Evolutionary conservation across 2,888 invertebrate genomes (phyloP), one percentile per base, ranked within the genome.

Genomic region (Ramazzottius varieornatus): DNA sequence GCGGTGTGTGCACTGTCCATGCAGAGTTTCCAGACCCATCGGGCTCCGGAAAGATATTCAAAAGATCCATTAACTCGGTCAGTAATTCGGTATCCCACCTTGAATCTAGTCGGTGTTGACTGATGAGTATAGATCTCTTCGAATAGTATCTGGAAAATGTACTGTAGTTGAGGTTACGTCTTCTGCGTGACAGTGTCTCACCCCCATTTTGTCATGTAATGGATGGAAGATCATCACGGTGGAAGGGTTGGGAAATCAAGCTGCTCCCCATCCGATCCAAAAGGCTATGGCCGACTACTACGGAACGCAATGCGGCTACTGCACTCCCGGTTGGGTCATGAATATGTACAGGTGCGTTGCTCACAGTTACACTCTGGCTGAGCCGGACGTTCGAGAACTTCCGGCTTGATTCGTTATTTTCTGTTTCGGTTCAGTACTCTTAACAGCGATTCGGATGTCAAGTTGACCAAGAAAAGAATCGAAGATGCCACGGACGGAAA

Each of bases 261-360:
- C 77, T 40, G 85, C 85, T 2, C 85, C 84, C 72, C 83, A 86
- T 70, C 79, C 81, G 20, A 81, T 86, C 63, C 85, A 85, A 72
- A 77, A 75, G 63, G 76, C 81, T 1, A 74, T 85, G 65, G 83
- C 83, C 1, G 78, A 80, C 64, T 81, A 83, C 71, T 82, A 83
- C 72, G 85, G 84, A 0, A 83, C 83, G 0, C 85, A 85, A 72
- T 85, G 85, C 71, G 85, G 85, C 1, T 85, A 79, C 73, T 87
- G 86, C 71, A 83, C 84, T 32, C 84, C 86, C 1, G 86, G 85
- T 16, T 84, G 86, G 82, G 79, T 86, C 65, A 85, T 84, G 84
- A 83, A 80, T 70, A 85, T 85, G 84, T 82, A 82, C 74, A 82
- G 82, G 83, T 83, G 73, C 70, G 65, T 40, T n/a, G n/a, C n/a